Percentiles rank a stretch among this genome's conserved stretches.
Evolutionary conservation across 2,797 vertebrate species (phyloP).

Genomic region (Tolypeutes matacus): DNA sequence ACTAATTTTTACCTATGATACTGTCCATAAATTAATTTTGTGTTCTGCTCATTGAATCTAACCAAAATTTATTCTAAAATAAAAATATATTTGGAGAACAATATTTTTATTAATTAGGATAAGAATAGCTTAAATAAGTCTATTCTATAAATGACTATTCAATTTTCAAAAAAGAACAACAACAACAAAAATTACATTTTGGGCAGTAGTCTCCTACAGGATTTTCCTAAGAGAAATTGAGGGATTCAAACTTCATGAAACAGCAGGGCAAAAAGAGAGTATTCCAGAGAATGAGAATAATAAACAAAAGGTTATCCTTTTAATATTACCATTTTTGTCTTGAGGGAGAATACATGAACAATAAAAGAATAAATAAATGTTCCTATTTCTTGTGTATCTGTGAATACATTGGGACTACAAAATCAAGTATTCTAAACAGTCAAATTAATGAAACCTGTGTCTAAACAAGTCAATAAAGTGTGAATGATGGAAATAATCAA

Average conservation of each 20-base stretch:
- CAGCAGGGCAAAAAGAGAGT: neutral
- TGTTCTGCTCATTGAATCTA: constrained; percentile 1
- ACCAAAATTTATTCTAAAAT: constrained; percentile 59
- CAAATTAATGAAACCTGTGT: neutral
- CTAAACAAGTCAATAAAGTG: neutral
- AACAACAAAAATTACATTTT: constrained; percentile 12
- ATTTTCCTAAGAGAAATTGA: constrained; percentile 22
- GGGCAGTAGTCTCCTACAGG: neutral
- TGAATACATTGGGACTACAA: neutral
- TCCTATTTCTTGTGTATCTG: neutral
- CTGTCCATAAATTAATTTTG: neutral
- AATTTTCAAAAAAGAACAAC: constrained; percentile 31
- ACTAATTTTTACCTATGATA: neutral
- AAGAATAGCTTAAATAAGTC: constrained; percentile 23
- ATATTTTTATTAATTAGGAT: constrained; percentile 48
- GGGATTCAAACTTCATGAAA: constrained; percentile 24
- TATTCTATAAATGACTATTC: constrained; percentile 43
- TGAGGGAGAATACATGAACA: constrained; percentile 49
- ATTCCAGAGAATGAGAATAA: constrained; percentile 62
- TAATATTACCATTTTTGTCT: constrained; percentile 23
- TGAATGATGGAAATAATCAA: neutral
- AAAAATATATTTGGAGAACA: constrained; percentile 24
- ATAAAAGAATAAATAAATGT: neutral
- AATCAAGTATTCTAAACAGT: constrained; percentile 6
- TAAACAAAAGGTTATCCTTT: constrained; percentile 22